These are phyloP conservation scores for Bettongia penicillata DNA, from an alignment of 2,113 vertebrate species.

Conservation along the genomic window DNA sequence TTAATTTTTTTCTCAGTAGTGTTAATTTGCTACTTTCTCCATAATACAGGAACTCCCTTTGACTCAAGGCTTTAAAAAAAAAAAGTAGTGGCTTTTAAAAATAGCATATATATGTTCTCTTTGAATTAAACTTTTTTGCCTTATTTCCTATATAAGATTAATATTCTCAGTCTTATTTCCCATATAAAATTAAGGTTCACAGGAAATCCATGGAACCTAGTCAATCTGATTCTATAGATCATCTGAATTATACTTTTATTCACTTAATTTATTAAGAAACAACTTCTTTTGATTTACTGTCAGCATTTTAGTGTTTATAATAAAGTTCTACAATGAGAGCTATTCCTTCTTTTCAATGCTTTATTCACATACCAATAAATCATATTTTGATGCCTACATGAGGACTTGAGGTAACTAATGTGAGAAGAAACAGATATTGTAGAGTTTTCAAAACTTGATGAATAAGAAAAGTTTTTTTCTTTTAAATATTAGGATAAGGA, in stretches of 20 bases:
- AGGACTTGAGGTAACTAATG: neutral
- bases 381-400: neutral
- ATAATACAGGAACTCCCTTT: neutral
- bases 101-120: neutral
- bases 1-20: neutral
- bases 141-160: neutral
- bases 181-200: neutral
- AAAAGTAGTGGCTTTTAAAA: constrained; percentile 13
- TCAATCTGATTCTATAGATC: neutral
- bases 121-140: constrained; percentile 7
- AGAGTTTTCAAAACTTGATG: constrained; percentile 11
- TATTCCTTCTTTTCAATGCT: neutral
- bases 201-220: constrained; percentile 11
- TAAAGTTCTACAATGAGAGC: neutral
- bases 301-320: neutral
- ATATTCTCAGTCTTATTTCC: neutral
- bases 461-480: neutral
- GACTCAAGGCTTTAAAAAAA: neutral
- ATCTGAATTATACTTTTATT: neutral
- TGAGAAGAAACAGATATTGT: neutral
- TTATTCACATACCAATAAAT: constrained; percentile 11
- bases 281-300: neutral
- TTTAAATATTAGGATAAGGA: constrained; percentile 3
- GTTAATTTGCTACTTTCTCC: neutral
- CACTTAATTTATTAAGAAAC: neutral